Evolutionary conservation across 1,140 invertebrate genomes (phyloP).

Genomic region (Lepidostoma basale): DNA sequence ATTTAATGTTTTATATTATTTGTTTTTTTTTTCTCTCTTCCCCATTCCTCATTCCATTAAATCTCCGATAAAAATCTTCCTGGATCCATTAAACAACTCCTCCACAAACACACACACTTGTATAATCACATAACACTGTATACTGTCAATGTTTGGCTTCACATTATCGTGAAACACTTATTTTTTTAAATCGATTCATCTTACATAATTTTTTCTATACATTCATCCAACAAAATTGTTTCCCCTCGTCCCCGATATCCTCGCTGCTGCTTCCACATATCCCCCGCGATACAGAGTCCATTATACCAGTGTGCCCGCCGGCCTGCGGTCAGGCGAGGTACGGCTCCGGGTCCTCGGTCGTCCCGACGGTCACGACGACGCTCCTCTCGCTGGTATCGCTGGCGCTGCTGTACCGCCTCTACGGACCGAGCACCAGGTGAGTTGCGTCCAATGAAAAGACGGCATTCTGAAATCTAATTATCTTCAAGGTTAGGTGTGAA

Average conservation of each 20-base stretch:
- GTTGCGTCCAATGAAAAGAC: slow-evolving; percentile 23
- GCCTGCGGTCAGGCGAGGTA: slow-evolving; percentile 79
- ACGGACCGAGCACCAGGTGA: slow-evolving; percentile 46
- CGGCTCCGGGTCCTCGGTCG: slow-evolving; percentile 59
- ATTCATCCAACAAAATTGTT: neutral
- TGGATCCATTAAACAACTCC: too few species aligned
- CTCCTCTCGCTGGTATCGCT: slow-evolving; percentile 55
- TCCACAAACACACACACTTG: too few species aligned
- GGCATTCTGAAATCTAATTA: slow-evolving; percentile 1
- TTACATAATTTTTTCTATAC: neutral
- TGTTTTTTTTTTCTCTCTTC: neutral
- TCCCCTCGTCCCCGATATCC: neutral
- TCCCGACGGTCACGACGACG: slow-evolving; percentile 51
- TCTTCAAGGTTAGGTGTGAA: too few species aligned
- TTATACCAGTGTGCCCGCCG: slow-evolving; percentile 90
- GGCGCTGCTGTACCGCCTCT: slow-evolving; percentile 46
- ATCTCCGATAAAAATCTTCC: too few species aligned
- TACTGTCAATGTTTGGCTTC: too few species aligned
- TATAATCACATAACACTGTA: too few species aligned
- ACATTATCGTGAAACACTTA: neutral
- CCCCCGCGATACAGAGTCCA: slow-evolving; percentile 72
- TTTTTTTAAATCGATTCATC: neutral
- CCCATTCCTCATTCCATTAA: neutral
- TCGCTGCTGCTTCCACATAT: slow-evolving; percentile 8
- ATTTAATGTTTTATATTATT: slow-evolving; percentile 16